These are phyloP conservation scores for Hemiprocne comata DNA, from an alignment of 2,113 vertebrate species.

Conservation along the genomic window DNA sequence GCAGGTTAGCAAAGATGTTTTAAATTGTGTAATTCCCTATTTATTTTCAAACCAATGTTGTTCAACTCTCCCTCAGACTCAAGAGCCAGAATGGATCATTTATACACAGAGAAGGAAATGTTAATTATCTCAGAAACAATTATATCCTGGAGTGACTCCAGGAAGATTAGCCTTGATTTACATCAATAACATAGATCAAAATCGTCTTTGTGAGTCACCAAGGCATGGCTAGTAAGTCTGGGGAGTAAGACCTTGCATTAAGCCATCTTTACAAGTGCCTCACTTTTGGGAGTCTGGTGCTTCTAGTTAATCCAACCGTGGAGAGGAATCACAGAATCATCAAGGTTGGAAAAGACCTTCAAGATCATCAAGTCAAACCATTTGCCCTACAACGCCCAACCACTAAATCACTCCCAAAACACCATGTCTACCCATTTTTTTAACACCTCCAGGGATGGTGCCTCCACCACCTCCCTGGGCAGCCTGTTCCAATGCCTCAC, in stretches of 20 bases:
- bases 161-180: conserved; percentile 60
- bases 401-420: too few relatives aligned
- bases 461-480: too few relatives aligned
- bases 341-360: too few relatives aligned
- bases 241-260: background rate
- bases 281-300: background rate
- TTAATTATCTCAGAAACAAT: conserved; percentile 54
- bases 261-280: background rate
- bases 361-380: too few relatives aligned
- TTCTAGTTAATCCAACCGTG: background rate
- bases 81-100: conserved; percentile 36
- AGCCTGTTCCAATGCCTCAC: too few relatives aligned
- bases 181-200: conserved; percentile 14
- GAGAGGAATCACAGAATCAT: too few relatives aligned
- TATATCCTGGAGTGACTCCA: conserved; percentile 36
- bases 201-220: background rate
- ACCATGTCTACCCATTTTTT: too few relatives aligned
- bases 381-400: too few relatives aligned
- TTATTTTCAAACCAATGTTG: conserved; percentile 65
- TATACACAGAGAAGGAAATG: background rate
- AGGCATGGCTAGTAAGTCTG: background rate
- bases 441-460: too few relatives aligned
- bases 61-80: conserved; percentile 43
- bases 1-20: conserved; percentile 3
- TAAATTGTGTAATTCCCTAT: conserved; percentile 59